Base-by-base conservation (phyloP, 2,113 vertebrate species). In the Balaeniceps rex region DNA sequence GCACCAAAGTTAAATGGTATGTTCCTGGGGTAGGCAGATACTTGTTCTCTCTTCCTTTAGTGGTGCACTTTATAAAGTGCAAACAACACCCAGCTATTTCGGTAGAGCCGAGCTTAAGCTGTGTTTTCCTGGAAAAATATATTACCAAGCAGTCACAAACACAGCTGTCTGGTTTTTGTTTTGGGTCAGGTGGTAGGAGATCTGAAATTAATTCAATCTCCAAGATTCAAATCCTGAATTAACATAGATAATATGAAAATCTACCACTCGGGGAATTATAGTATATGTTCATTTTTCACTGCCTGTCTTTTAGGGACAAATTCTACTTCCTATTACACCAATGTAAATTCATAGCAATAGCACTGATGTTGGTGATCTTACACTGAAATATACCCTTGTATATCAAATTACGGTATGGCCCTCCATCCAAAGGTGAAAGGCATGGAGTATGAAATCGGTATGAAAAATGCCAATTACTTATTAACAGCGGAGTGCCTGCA, bases 91-190 rank as follows among this genome's bases (percentile, higher is more conserved):
- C 66, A 82, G 57, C 54, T 93, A 87, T 87, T 94, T 94, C 58
- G 87, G 61, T 15, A 88, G 38, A 76, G 42, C 44, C 8, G 13
- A 93, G 47, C 75, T 70, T 93, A 93, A 93, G 44, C 93, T 89
- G 70, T 87, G 49, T 85, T 95, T 94, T 89, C 87, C 77, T 94
- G 94, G 83, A 80, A 96, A 95, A 94, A 91, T 80, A 64, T 57
- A 94, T 95, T 89, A 89, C 66, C 65, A 80, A 93, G 70, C 74
- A 87, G 88, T 85, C 87, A 94, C 75, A 97, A 94, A 94, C 84
- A 94, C 94, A 97, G 94, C 93, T 97, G 95, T 87, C 80, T 74
- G 61, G 3, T 49, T 89, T 95, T 94, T 83, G 81, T 88, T 95
- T 91, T 77, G 74, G 54, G 77, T 95, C 77, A 95, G 94, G 83